Percentiles rank a stretch among this genome's conserved stretches.
Evolutionary conservation across 2,888 invertebrate species (phyloP).

Genomic region (Eupithecia exiguata): DNA sequence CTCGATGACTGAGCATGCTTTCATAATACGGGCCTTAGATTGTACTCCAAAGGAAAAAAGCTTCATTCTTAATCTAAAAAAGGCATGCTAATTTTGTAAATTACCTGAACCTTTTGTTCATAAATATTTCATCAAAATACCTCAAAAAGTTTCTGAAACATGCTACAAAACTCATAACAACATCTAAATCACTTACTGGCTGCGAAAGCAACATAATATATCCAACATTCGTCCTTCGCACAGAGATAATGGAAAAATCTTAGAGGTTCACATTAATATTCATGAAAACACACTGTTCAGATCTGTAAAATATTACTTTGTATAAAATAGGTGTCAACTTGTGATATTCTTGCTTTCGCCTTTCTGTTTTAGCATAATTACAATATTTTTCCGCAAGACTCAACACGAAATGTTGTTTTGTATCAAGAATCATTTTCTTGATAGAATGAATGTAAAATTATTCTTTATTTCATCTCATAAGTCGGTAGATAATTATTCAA

Average conservation of each 20-base stretch:
- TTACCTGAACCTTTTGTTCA: background rate
- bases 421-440: background rate
- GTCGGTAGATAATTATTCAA: background rate
- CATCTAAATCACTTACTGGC: constrained; percentile 40
- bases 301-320: constrained; percentile 38
- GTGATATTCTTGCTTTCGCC: constrained; percentile 31
- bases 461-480: too few relatives aligned
- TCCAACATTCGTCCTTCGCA: constrained; percentile 57
- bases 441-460: too few relatives aligned
- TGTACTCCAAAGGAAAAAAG: too few relatives aligned
- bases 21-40: too few relatives aligned
- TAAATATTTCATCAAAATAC: background rate
- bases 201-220: constrained; percentile 60
- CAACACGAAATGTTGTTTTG: constrained; percentile 9
- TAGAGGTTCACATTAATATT: constrained; percentile 61
- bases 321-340: constrained; percentile 34
- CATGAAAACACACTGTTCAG: constrained; percentile 53
- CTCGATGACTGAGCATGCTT: too few relatives aligned
- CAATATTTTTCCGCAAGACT: constrained; percentile 20
- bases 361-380: constrained; percentile 44
- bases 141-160: background rate
- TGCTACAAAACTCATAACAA: constrained; percentile 29
- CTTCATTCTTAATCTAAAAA: too few relatives aligned
- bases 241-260: constrained; percentile 69
- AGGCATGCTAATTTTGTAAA: background rate